Base-by-base conservation (phyloP, 1,140 invertebrate genomes). In the Penaeus japonicus region DNA sequence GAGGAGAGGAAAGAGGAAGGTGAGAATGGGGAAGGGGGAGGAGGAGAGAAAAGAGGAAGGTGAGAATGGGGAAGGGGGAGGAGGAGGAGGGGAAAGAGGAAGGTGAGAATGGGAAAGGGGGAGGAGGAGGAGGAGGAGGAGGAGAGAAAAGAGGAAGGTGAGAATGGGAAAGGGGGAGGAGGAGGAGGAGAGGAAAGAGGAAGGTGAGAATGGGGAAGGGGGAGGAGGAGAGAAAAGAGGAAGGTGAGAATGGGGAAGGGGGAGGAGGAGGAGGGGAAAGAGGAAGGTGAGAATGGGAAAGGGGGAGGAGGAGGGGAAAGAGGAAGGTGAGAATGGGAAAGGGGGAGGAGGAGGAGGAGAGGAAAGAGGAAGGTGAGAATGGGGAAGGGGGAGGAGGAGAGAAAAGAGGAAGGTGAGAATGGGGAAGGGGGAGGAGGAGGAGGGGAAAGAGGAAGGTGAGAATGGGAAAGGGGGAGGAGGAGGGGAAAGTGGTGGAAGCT, bases 91-190 rank as follows among this genome's bases (percentile, higher is more conserved):
- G 27, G 24, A 15, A 24, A 30, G 73, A 24, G 39, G 39, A 39
- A 53, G 39, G 22, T 35, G 53, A 47, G 22, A 22, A 53, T 35
- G 53, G 78, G 22, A 22, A 53, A 65, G 59, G 20, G 59, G 20
- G 59, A 18, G 59, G 20, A 18, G 20, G 59, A 65, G 18, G n/a
- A n/a, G n/a, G n/a, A n/a, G n/a, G n/a, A n/a, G n/a, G n/a, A n/a
- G n/a, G 77, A 79, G 77, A 79, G 77, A 79, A 39, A 79, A 39
- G 53, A 39, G 53, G 77, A 79, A 39, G 53, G 77, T 39, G 77
- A 79, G 77, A 79, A 39, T 39, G 77, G 53, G 77, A 79, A 39
- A 79, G 77, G 53, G 77, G n/a, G 30, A 35, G 77, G n/a, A n/a
- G n/a, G n/a, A n/a, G n/a, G n/a, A n/a, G n/a, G n/a, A n/a, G n/a